Evolutionary conservation across 2,888 invertebrate species (phyloP).

Genomic region (Therioaphis trifolii): DNA sequence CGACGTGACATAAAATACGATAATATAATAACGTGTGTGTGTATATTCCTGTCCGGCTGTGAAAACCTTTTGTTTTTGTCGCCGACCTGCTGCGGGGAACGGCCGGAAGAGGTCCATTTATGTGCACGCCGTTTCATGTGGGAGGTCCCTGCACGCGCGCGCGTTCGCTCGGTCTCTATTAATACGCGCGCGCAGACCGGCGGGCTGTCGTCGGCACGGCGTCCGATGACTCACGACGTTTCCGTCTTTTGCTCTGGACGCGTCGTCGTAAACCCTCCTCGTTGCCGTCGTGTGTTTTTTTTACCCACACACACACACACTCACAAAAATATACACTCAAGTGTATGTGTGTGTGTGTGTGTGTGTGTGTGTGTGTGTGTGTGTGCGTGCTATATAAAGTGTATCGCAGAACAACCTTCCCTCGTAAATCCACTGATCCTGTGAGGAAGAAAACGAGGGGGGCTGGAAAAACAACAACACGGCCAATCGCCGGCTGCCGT

Average conservation of each 20-base stretch:
- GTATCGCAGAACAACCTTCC: background rate
- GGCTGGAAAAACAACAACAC: slow-evolving; percentile 58
- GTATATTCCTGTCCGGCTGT: slow-evolving; percentile 16
- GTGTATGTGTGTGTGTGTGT: background rate
- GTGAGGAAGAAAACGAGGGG: slow-evolving; percentile 23
- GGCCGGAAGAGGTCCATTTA: slow-evolving; percentile 61
- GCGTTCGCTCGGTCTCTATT: slow-evolving; percentile 55
- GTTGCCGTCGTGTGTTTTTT: background rate
- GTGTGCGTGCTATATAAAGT: background rate
- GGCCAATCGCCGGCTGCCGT: slow-evolving; percentile 15
- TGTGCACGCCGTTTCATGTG: slow-evolving; percentile 37
- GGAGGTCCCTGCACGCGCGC: slow-evolving; percentile 49
- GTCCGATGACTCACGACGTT: slow-evolving; percentile 48
- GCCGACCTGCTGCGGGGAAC: background rate
- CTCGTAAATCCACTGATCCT: background rate
- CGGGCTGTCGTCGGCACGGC: background rate
- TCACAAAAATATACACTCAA: background rate
- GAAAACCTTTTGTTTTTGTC: slow-evolving; percentile 50
- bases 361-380: background rate
- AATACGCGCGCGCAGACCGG: slow-evolving; percentile 38
- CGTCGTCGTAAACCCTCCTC: background rate
- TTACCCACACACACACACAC: background rate
- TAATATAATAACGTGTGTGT: no score
- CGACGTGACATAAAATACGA: no score
- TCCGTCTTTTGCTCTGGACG: slow-evolving; percentile 42